Base-by-base conservation (phyloP, 2,113 vertebrate genomes). In the Microtus montanus region DNA sequence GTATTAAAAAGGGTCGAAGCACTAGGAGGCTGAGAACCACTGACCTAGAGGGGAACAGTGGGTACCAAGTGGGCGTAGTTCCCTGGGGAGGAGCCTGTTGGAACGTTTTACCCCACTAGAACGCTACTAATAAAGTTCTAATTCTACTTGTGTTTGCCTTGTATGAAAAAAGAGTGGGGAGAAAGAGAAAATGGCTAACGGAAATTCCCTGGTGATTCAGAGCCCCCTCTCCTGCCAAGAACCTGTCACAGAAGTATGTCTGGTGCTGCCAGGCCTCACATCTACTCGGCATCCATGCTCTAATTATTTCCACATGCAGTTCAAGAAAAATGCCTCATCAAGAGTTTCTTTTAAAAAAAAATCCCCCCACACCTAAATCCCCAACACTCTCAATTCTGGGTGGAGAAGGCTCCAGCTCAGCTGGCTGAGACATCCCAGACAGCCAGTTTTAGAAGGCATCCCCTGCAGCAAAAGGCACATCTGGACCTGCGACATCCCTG, bases 271-370 rank as follows among this genome's bases (percentile, higher is more conserved):
- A 93, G 96, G 77, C 83, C 93, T 97, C 92, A 93, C 94, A 96
- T 96, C 96, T 94, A 96, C 94, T 96, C 94, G 68, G 85, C 92
- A 96, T 96, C 88, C 96, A 92, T 87, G 96, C 90, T 94, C 97
- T 97, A 98, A 97, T 97, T 96, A 96, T 97, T 97, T 98, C 97
- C 97, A 98, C 96, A 97, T 97, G 97, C 73, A 93, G 96, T 93
- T 96, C 95, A 95, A 94, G 88, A 92, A 96, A 95, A 96, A 96
- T 79, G 92, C 93, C 61, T 95, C 90, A 95, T 95, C 64, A 88
- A 93, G 96, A 71, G n/a, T 89, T 30, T 75, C 24, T 28, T n/a
- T 8, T 20, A 71, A 71, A 71, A 38, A n/a, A 71, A 71, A n/a
- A 41, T 26, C 14, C 9, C 8, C 84, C 47, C 38, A 92, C 19